Base-by-base conservation (phyloP, 2,797 vertebrate genomes). In the Sebastes trivittatus region DNA sequence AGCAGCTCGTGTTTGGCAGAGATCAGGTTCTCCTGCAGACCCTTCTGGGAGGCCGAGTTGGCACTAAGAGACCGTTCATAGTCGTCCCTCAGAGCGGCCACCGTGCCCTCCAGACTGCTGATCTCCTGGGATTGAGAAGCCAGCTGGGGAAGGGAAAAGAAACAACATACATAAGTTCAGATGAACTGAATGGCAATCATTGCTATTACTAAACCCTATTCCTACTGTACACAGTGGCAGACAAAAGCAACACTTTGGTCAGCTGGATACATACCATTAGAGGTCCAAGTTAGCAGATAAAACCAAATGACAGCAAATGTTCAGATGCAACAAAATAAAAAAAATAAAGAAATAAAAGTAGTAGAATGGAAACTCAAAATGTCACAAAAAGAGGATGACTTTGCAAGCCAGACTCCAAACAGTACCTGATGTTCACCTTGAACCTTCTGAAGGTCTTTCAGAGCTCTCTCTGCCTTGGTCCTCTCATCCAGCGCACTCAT, bases 1-100 rank as follows among this genome's bases (percentile, higher is more conserved):
- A 99, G 96, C 6, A 99, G 95, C 38, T 99, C 96, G 1, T 98
- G 98, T 85, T 97, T 99, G 74, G 98, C 95, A 2, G 96, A 94
- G 14, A 96, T 93, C 64, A 99, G 95, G 90, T 96, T 96, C 62
- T 98, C 96, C 90, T 98, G 97, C 92, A 99, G 92, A 76, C 95
- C 96, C 91, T 96, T 98, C 72, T 98, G 96, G 62, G 95, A 97
- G 75, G 95, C 95, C 11, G 95, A 94, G 58, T 92, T 97, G 85
- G 96, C 94, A 6, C 83, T 96, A 59, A 98, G 90, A 30, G 97
- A 96, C 89, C 96, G 97, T 92, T 99, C 96, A 84, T 98, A 98
- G 92, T 98, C 97, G 23, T 94, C 94, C 91, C 95, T 97, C 88
- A 99, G 90, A 77, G 96, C 89, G 49, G 97, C 95, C 73, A 99